Conservation (phyloP, 2,888 invertebrate species). For the Machimus rusticus region DNA sequence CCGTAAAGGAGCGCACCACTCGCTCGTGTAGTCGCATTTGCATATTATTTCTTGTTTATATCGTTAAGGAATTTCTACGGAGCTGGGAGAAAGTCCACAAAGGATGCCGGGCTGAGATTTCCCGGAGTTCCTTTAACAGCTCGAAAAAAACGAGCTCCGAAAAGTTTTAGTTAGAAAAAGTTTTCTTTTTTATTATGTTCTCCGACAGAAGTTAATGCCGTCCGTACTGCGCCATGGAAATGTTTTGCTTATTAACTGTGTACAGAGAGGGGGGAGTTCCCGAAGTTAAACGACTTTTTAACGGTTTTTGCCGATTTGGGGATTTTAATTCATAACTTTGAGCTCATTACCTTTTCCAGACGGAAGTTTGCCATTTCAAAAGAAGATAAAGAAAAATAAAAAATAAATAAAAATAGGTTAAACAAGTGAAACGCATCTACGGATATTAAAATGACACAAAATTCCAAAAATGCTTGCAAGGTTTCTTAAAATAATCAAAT, state of each 20-base stretch:
- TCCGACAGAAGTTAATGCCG: not conserved
- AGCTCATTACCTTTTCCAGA: not conserved
- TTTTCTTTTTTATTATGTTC: not conserved
- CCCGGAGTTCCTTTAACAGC: not conserved
- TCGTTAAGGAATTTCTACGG: not conserved
- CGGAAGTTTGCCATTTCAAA: not conserved
- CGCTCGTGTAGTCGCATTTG: not conserved
- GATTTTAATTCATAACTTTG: not conserved
- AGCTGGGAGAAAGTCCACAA: not conserved
- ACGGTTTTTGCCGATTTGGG: not conserved
- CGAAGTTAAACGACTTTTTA: not conserved
- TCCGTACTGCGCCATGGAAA: not conserved
- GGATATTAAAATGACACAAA: not conserved
- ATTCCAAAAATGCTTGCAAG: not conserved
- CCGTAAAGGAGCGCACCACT: not conserved
- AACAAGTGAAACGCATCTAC: not conserved
- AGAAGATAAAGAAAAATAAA: not conserved
- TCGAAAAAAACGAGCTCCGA: not conserved
- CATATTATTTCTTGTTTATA: constrained; percentile 8
- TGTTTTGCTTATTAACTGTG: not conserved
- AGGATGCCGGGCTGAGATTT: not conserved
- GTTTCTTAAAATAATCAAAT: no score
- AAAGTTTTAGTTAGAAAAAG: not conserved
- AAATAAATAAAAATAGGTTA: not conserved
- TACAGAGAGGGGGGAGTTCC: not conserved